Evolutionary conservation across 2,888 invertebrate genomes (phyloP), one percentile per base, ranked within the genome.

Genomic region (Theretra japonica): DNA sequence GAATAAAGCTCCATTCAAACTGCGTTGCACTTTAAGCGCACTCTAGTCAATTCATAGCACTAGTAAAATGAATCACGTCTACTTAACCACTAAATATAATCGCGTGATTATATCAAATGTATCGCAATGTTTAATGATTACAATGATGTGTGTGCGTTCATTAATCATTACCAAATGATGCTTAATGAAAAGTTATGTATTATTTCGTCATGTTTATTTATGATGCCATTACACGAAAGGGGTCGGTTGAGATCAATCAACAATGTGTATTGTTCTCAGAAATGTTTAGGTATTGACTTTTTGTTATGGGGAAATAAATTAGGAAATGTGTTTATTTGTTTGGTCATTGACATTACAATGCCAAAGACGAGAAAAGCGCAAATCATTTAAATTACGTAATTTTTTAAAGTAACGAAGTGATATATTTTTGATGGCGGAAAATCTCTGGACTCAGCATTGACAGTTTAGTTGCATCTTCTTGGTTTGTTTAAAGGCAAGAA

Each of bases 131-230:
- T 65, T 65, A 48, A 48, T 65, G 21, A 65, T 65, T 65, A 48
- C 8, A 60, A 33, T 33, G 60, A 33, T 33, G 60, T 59, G 19
- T 65, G 48, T 21, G 5, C 62, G 23, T 6, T 23, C 65, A 65
- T 65, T 65, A 48, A 65, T 65, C 65, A 65, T 41, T 21, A 23
- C 65, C 41, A 48, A 65, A 23, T 65, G 48, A 65, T 65, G 65
- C 21, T 58, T 58, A 48, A 48, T 41, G 65, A 8, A 41, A 65
- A 41, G 23, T 23, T 30, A 19, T 19, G 30, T 23, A 23, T 65
- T 17, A 65, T 65, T 65, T 65, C 65, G 21, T 41, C 41, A 65
- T 65, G 48, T 65, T 65, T 48, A 41, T 65, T 65, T 65, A 65
- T 41, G 41, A 41, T 41, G 41, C 41, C 23, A 23, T 41, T 48